Conservation (phyloP, 2,113 vertebrate genomes). For the Psammodynastes pulverulentus region DNA sequence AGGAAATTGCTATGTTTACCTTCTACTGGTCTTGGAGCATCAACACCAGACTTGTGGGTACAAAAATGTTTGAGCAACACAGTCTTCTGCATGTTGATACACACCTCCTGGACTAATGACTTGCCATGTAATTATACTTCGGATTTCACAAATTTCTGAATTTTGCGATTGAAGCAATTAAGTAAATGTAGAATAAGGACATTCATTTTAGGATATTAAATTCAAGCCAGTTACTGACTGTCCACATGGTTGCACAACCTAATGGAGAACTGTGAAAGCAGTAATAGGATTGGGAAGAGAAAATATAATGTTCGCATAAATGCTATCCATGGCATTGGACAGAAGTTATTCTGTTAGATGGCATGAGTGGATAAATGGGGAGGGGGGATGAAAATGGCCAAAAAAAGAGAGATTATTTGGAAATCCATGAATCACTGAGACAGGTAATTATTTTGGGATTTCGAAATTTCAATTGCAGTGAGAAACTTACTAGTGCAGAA, state of each 20-base stretch:
- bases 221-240: neutral
- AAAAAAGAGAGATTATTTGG: neutral
- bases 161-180: neutral
- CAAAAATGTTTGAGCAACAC: neutral
- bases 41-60: neutral
- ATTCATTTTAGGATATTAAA: neutral
- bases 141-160: neutral
- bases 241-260: neutral
- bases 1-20: too few relatives aligned
- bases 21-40: neutral
- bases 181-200: neutral
- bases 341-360: neutral
- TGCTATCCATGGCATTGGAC: neutral
- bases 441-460: neutral
- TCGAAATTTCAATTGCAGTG: neutral
- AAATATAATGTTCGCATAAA: neutral
- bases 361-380: neutral
- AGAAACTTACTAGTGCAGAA: neutral
- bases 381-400: neutral
- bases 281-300: neutral
- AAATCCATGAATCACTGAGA: neutral
- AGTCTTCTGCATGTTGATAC: neutral
- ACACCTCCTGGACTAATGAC: too few relatives aligned
- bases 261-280: neutral
- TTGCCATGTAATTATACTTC: neutral